Base-by-base conservation (phyloP, 2,888 invertebrate species). In the Drosophila hamatofila region DNA sequence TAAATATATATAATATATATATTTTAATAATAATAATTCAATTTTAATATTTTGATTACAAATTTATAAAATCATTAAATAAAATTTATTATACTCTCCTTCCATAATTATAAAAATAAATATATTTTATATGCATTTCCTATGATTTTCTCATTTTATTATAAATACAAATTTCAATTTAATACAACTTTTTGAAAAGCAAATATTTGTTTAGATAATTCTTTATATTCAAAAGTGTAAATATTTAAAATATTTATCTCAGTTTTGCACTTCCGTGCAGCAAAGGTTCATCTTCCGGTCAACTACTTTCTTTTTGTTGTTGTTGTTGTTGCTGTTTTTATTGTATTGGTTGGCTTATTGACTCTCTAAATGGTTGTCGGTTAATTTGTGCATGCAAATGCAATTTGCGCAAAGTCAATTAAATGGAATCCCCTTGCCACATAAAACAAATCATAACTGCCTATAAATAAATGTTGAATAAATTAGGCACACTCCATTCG, bases 381-480 rank as follows among this genome's bases (percentile, higher is more conserved):
- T 67, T 68, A 61, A 55, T 72, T 58, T 58, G 60, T 27, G 18
- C 25, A 77, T 57, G 57, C 71, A 78, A 75, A 78, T 78, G 55
- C 58, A 71, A 75, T 79, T 78, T 68, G 54, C 37, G 46, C 41
- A 78, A 72, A 71, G 79, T 79, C 79, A 78, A 75, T 75, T 78
- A 62, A 65, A 54, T 65, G 42, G 21, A 30, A 37, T 21, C 14
- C 46, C 25, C 30, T 41, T 33, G 49, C 68, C 71, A n/a, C 78
- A 81, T 48, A 66, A 72, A 65, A 76, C 80, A 84, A 83, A 88
- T 84, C 88, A 88, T 88, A 84, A 85, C 70, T 74, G 69, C 60
- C 72, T 76, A 85, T 88, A 88, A 84, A 84, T 85, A 85, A 82
- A 88, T 77, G 72, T 61, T 85, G 83, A 72, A 84, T 84, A 85